These are phyloP conservation scores for Cryptoblepharus egeriae DNA, from an alignment of 2,797 vertebrate species.

Conservation along the genomic window DNA sequence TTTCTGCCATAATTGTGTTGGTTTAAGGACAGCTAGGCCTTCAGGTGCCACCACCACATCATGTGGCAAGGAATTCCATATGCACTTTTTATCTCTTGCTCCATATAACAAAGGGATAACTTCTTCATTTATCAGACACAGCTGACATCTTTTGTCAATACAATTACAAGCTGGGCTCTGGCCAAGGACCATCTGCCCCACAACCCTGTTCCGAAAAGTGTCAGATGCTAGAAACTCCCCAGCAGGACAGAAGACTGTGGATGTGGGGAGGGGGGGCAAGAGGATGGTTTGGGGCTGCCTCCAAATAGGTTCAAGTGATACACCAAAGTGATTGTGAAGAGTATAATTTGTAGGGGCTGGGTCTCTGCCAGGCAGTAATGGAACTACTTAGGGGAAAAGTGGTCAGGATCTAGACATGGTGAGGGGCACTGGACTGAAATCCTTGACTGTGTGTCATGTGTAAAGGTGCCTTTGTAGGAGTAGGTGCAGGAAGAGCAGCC, in stretches of 20 bases:
- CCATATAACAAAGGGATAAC: accelerated
- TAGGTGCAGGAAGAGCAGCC: no score
- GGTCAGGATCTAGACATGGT: neutral
- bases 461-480: neutral
- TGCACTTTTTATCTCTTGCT: neutral
- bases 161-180: neutral
- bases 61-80: no score
- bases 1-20: no score
- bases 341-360: neutral
- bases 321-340: neutral
- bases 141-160: no score
- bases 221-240: no score
- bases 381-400: neutral
- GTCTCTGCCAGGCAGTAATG: neutral
- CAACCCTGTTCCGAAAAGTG: no score
- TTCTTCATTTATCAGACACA: neutral
- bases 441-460: neutral
- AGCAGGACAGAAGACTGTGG: no score
- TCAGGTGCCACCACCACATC: no score
- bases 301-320: neutral
- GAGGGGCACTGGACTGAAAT: no score
- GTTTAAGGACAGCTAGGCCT: no score
- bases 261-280: no score
- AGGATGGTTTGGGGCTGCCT: neutral
- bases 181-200: no score